Evolutionary conservation across 2,797 vertebrate genomes (phyloP).

Genomic region (Acrossocheilus wenchowensis): DNA sequence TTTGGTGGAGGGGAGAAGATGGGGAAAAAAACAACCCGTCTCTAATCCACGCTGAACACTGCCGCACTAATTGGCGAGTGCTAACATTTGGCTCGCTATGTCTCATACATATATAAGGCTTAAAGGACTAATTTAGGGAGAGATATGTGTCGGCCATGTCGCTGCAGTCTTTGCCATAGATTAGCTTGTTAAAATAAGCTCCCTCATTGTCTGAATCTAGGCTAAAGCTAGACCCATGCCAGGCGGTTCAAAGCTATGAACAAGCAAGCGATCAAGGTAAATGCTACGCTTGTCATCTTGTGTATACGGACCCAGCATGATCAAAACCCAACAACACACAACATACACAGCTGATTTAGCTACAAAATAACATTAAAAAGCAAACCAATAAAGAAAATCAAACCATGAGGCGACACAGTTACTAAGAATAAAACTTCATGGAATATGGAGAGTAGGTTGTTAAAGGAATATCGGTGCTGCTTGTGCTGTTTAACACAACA

Average conservation of each 20-base stretch:
- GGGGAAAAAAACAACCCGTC: constrained; percentile 19
- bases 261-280: constrained; percentile 79
- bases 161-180: constrained; percentile 73
- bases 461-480: background rate
- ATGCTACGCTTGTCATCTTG: constrained; percentile 76
- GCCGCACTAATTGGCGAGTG: constrained; percentile 61
- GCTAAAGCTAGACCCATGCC: constrained; percentile 70
- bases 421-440: constrained; percentile 43
- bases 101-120: constrained; percentile 69
- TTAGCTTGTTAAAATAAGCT: constrained; percentile 80
- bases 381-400: constrained; percentile 42
- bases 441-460: constrained; percentile 10
- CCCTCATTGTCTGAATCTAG: constrained; percentile 70
- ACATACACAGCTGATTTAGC: constrained; percentile 39
- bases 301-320: constrained; percentile 69
- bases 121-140: constrained; percentile 71
- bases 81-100: constrained; percentile 71
- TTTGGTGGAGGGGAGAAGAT: constrained; percentile 34
- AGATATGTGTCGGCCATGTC: constrained; percentile 73
- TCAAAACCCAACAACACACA: constrained; percentile 52
- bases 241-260: constrained; percentile 78
- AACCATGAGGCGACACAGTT: constrained; percentile 31
- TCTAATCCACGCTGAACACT: constrained; percentile 59
- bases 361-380: constrained; percentile 36
- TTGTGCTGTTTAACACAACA: background rate